A percentile compares a stretch with the other conserved stretches of the same genome.
Conservation (phyloP, 2,113 vertebrate species). For the Hiodon tergisus region DNA sequence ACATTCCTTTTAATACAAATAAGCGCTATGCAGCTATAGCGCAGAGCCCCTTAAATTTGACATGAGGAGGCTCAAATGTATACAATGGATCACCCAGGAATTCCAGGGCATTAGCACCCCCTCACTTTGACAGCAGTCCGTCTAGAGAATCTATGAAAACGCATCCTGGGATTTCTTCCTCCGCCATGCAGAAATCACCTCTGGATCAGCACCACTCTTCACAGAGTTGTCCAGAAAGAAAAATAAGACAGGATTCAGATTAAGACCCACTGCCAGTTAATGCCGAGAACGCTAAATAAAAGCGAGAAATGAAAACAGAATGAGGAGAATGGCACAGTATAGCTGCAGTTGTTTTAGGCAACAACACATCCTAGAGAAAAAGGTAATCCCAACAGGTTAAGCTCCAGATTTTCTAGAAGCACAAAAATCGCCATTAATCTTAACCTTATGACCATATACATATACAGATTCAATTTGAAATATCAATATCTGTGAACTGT, state of each 20-base stretch:
- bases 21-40: too few relatives aligned
- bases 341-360: background rate
- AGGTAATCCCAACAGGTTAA: slow-evolving; percentile 46
- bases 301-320: background rate
- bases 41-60: too few relatives aligned
- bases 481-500: too few relatives aligned
- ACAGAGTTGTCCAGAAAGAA: background rate
- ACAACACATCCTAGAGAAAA: background rate
- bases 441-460: background rate
- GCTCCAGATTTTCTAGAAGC: slow-evolving; percentile 32
- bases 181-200: background rate
- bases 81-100: too few relatives aligned
- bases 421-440: slow-evolving; percentile 20
- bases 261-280: background rate
- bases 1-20: too few relatives aligned
- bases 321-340: background rate
- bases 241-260: background rate
- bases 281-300: background rate
- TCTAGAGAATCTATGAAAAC: too few relatives aligned
- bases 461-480: background rate
- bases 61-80: too few relatives aligned
- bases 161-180: background rate
- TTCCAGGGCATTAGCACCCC: too few relatives aligned
- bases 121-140: too few relatives aligned
- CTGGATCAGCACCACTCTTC: background rate